Base-by-base conservation (phyloP, 2,888 invertebrate species). In the Aspidiotus rigidus region DNA sequence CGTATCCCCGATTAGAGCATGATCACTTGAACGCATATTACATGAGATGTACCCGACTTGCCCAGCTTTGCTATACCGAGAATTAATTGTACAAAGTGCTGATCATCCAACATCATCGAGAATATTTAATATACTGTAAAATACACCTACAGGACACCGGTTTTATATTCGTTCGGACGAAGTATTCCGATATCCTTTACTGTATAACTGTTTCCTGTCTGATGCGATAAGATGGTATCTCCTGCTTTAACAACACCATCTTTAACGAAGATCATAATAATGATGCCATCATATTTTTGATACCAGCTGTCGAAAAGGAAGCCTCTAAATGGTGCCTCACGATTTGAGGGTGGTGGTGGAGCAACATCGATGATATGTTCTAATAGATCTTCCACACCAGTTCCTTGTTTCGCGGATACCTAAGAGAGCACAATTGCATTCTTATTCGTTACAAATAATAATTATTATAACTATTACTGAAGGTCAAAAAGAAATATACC, bases 1-100 rank as follows among this genome's bases (percentile, higher is more conserved):
- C 0, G 91, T 91, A 75, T 91, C 92, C 0, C 92, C 92, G 69
- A 92, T 85, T 70, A 81, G 78, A 1, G 89, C 86, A 77, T 91
- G 90, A 73, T 83, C 82, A 55, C 85, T 84, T 55, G 84, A 83
- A 72, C 86, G 82, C 85, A 93, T 90, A 74, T 87, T 89, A 74
- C 90, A 89, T 3, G 85, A 86, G 71, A 98, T 79, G 77, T 92
- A 87, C 7, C 96, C 96, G 73, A 97, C 94, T 83, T 98, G 97
- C 2, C 98, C 98, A 62, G 95, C 93, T 56, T 82, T 79, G 74
- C 85, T 85, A 73, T 63, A 77, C 75, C 61, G 69, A 1, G 10
- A 41, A 40, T 39, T 11, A 39, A 16, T 15, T 8, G 28, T 28
- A 28, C 2, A 41, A 60, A n/a, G 39, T 44, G 61, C 41, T 15